A percentile compares a stretch with the other conserved stretches of the same genome.
phyloP scores from a whole-genome alignment of 2,113 vertebrate genomes.

The Phaethornis superciliosus region DNA sequence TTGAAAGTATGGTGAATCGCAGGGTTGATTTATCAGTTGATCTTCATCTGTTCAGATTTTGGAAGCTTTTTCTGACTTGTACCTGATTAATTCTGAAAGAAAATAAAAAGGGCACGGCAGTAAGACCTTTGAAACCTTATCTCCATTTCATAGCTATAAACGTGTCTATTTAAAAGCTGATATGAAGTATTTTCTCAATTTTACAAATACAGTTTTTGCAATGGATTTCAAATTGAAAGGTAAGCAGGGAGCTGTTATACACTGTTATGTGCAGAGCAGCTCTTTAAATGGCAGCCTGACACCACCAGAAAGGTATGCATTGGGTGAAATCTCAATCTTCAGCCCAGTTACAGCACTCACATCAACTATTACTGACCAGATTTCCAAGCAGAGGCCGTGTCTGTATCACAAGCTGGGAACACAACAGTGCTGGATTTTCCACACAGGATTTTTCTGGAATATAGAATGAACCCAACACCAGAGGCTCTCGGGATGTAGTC shows the following conservation, averaged over 20 bases:
- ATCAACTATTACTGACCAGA: neutral
- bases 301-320: slow-evolving; percentile 62
- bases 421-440: neutral
- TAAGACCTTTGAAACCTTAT: slow-evolving; percentile 10
- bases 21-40: slow-evolving; percentile 68
- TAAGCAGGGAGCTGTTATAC: slow-evolving; percentile 63
- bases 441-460: neutral
- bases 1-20: slow-evolving; percentile 68
- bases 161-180: slow-evolving; percentile 6
- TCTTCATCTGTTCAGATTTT: slow-evolving; percentile 76
- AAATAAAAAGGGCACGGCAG: slow-evolving; percentile 33
- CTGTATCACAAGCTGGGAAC: neutral
- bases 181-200: neutral
- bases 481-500: neutral
- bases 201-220: slow-evolving; percentile 13
- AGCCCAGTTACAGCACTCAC: slow-evolving; percentile 36
- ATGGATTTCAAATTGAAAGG: slow-evolving; percentile 56
- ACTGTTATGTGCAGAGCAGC: slow-evolving; percentile 22
- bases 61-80: slow-evolving; percentile 67
- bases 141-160: neutral
- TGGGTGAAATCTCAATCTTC: slow-evolving; percentile 60
- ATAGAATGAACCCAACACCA: neutral
- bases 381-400: neutral
- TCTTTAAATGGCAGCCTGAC: slow-evolving; percentile 66
- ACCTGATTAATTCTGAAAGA: slow-evolving; percentile 69